Base-by-base conservation (phyloP, 1,140 invertebrate species). In the Venturia canescens region DNA sequence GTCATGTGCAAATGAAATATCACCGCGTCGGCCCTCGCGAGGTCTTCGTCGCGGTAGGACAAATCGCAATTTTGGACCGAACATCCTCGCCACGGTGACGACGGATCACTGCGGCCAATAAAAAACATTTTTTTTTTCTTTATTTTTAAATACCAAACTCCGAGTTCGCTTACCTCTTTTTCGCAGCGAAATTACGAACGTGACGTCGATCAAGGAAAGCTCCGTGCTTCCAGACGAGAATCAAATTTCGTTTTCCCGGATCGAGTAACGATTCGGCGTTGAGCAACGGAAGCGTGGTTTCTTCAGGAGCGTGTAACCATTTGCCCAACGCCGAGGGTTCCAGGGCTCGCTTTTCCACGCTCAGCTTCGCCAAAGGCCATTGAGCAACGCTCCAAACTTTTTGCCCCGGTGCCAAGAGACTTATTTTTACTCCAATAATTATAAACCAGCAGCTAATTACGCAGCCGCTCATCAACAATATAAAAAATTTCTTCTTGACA, bases 1-100 rank as follows among this genome's bases (percentile, higher is more conserved):
- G 89, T 92, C 18, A 92, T 82, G 70, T 95, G 94, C 15, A 94
- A 83, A 80, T 94, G 94, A 82, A 95, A 93, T 3, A 95, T 79
- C 0, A 94, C 93, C 0, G 94, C 93, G 82, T 94, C 93, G 0
- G 93, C 92, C 21, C 67, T 83, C 11, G 86, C 57, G 7, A 93
- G 23, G 29, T 92, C 89, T 18, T 81, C 66, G 23, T 89, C 87
- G 7, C 92, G 84, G 63, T 94, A 94, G 6, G 90, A 92, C 53
- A 94, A 72, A 67, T 85, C 48, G 78, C 94, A 95, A 78, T 94
- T 93, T 9, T 89, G 88, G 3, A 94, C 93, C 13, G 93, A 91
- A 86, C 94, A 95, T 60, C 88, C 82, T 44, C 91, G 89, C 88
- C 94, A 94, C 0, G 94, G 94, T 23, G 89, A 91, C 83, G 27